Conservation (phyloP, 2,888 invertebrate genomes). For the Galeopsomyia nigrocyanea region DNA sequence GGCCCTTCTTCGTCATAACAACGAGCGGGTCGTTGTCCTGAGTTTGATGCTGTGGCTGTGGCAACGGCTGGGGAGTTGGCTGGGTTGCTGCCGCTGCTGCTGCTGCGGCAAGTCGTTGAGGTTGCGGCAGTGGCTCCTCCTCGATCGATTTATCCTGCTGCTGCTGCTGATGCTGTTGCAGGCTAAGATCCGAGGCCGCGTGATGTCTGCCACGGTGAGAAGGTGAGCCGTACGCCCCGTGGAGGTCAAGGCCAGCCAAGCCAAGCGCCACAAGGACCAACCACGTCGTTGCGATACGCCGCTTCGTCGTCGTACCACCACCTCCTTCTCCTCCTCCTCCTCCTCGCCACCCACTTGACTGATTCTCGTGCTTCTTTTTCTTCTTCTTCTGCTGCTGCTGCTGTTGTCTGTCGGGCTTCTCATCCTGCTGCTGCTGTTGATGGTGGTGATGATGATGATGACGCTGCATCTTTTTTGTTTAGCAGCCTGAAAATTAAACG, state of each 20-base stretch:
- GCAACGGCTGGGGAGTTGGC: slow-evolving; percentile 44
- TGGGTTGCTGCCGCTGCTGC: slow-evolving; percentile 21
- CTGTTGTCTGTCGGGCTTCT: neutral
- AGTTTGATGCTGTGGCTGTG: slow-evolving; percentile 66
- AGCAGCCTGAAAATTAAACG: slow-evolving; percentile 23
- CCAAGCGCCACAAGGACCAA: slow-evolving; percentile 54
- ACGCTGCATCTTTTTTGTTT: slow-evolving; percentile 32
- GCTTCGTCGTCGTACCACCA: neutral
- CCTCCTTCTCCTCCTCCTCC: neutral
- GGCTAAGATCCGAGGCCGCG: slow-evolving; percentile 48
- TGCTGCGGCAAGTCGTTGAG: neutral
- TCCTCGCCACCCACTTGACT: too few species aligned
- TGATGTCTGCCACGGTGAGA: slow-evolving; percentile 66
- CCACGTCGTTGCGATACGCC: slow-evolving; percentile 17
- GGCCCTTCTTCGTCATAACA: slow-evolving; percentile 84
- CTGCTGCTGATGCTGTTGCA: slow-evolving; percentile 30
- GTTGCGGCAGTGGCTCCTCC: slow-evolving; percentile 55
- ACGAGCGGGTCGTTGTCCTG: slow-evolving; percentile 76
- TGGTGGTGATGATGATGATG: neutral
- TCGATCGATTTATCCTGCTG: slow-evolving; percentile 59
- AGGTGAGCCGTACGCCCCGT: slow-evolving; percentile 56
- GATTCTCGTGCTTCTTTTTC: neutral
- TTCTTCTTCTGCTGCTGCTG: neutral
- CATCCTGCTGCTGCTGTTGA: slow-evolving; percentile 2
- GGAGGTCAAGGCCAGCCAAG: slow-evolving; percentile 58